phyloP scores from a whole-genome alignment of 2,113 vertebrate species.

The Indicator maculatus region DNA sequence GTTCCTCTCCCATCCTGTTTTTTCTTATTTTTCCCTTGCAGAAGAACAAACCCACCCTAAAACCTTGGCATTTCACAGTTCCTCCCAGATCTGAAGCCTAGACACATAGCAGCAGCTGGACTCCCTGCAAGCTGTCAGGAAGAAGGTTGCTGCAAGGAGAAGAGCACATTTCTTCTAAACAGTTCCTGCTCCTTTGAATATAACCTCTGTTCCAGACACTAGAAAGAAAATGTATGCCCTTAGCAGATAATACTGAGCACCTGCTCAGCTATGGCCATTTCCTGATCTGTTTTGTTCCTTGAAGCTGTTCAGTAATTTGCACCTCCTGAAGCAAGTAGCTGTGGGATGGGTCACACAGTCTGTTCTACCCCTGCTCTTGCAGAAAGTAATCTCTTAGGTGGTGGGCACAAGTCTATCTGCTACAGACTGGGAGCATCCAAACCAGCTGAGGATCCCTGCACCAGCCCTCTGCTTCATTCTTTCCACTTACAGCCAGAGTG shows the following conservation, averaged over 20 bases:
- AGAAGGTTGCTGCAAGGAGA: neutral
- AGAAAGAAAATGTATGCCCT: neutral
- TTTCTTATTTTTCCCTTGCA: constrained; percentile 35
- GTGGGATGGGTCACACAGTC: neutral
- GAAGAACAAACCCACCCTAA: constrained; percentile 27
- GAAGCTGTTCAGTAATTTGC: neutral
- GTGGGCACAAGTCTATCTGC: neutral
- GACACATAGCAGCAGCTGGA: constrained; percentile 28
- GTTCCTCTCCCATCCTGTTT: constrained; percentile 35
- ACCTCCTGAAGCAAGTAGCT: neutral
- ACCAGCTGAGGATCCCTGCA: neutral
- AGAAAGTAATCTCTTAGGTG: neutral
- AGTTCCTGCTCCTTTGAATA: constrained; percentile 17
- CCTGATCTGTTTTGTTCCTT: neutral
- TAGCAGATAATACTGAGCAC: neutral
- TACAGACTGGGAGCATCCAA: neutral
- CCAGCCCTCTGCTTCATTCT: neutral
- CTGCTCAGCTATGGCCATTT: neutral
- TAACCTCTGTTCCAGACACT: constrained; percentile 5
- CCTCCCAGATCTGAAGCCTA: constrained; percentile 3
- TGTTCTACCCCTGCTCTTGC: neutral
- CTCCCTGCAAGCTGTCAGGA: constrained; percentile 1
- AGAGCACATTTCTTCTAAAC: constrained; percentile 10
- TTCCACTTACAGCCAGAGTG: neutral
- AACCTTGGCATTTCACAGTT: constrained; percentile 30